Evolutionary conservation across 2,113 vertebrate genomes (phyloP), one percentile per base, ranked within the genome.

Genomic region (Mus spicilegus): DNA sequence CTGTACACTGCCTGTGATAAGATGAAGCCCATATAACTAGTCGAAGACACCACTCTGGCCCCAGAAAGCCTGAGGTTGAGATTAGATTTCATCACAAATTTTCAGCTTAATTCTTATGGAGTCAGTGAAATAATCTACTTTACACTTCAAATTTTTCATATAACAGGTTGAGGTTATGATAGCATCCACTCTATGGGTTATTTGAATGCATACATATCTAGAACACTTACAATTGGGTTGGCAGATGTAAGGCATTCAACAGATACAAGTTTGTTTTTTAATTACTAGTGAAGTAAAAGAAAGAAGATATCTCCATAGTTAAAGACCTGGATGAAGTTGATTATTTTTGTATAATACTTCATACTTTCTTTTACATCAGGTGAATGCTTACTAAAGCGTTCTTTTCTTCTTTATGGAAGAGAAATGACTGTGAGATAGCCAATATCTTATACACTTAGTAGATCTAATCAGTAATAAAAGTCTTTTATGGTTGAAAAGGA

Each of bases 341-440:
- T 90, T 51, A 65, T 49, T 95, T 97, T n/a, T 89, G 6, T 77
- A 16, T 69, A 91, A 54, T 58, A 54, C 24, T 88, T 85, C 11
- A 87, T 95, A 81, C 90, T 92, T 10, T 75, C 30, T 3, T 95
- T 7, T 84, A 78, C 12, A 91, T 8, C 80, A 75, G 1, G 1
- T 87, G 46, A 56, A 54, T 67, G 51, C 2, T 82, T 82, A 2
- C 65, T 26, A 56, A 80, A 72, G 33, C 6, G 12, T 87, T 76
- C 7, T 61, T 78, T 80, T 81, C 12, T 87, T 17, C 10, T 92
- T 94, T 58, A 54, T 39, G 10, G 30, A 85, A 84, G 56, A 92
- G 20, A 78, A 92, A 6, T 11, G n/a, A 46, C 46, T 90, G 26
- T 39, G 24, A 61, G 19, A 49, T 54, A 36, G 56, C 20, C 24